Evolutionary conservation across 2,797 vertebrate species (phyloP), one percentile per base, ranked within the genome.

Genomic region (Sebastes diploproa): DNA sequence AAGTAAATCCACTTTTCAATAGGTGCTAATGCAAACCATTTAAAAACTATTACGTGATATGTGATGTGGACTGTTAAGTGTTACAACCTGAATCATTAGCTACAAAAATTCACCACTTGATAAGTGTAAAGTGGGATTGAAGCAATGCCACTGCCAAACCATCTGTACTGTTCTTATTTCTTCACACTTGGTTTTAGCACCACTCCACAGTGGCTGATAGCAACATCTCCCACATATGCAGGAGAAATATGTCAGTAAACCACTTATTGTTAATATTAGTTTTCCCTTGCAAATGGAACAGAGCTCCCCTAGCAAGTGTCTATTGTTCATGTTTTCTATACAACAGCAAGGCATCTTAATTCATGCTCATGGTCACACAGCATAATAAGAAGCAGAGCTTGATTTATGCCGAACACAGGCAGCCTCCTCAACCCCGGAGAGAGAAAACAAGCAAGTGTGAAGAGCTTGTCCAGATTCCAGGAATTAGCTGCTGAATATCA

Each of bases 401-500:
- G 84, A 86, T 89, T 85, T 72, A 90, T 83, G 72, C 80, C 78
- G 63, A 82, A 81, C 71, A 59, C 36, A 80, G 63, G 58, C 65
- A 77, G 56, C 72, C 69, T 79, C 74, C 75, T 86, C 76, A 77
- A 78, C 60, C 81, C 80, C 46, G 52, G 69, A 88, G 56, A 84
- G 84, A 80, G 72, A 81, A 83, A 86, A 87, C 67, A 84, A 86
- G 73, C 58, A 38, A 66, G 74, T 85, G 80, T 85, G 81, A 91
- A 82, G 60, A 52, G 68, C 70, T 91, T 90, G 87, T 92, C 90
- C 72, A 56, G 71, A 79, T 81, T 93, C 85, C 87, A 92, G 82
- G 74, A 89, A 83, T 80, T 75, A 68, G 81, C 78, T 84, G 78
- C 68, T 3, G 73, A 86, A 82, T 86, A 93, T 89, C 86, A 89